phyloP scores from a whole-genome alignment of 2,888 invertebrate genomes.

The Morpho achilles region DNA sequence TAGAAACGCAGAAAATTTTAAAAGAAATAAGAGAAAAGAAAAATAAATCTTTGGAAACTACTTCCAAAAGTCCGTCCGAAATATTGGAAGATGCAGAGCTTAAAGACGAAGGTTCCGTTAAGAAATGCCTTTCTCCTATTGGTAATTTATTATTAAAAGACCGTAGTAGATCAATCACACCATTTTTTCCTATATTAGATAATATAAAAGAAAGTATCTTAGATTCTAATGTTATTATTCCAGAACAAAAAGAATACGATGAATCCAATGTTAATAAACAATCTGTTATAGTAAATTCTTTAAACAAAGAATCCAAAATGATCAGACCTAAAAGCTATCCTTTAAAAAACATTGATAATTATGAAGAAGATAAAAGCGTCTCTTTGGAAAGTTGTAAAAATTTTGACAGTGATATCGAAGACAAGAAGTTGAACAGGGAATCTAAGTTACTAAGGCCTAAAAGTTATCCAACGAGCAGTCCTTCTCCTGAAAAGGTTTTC shows the following conservation, averaged over 20 bases:
- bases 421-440: slow-evolving; percentile 49
- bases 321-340: slow-evolving; percentile 81
- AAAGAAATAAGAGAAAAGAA: slow-evolving; percentile 83
- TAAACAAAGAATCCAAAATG: slow-evolving; percentile 64
- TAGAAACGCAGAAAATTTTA: slow-evolving; percentile 83
- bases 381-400: slow-evolving; percentile 32
- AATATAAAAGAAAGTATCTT: slow-evolving; percentile 66
- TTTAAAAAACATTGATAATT: slow-evolving; percentile 55
- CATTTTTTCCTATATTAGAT: slow-evolving; percentile 72
- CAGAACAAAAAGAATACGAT: slow-evolving; percentile 27
- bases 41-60: slow-evolving; percentile 55
- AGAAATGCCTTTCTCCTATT: slow-evolving; percentile 61
- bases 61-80: slow-evolving; percentile 46
- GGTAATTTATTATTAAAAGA: slow-evolving; percentile 52
- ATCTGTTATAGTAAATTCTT: slow-evolving; percentile 34
- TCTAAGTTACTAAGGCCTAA: slow-evolving; percentile 77
- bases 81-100: slow-evolving; percentile 34
- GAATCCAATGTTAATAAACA: slow-evolving; percentile 32
- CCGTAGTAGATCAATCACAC: slow-evolving; percentile 68
- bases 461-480: slow-evolving; percentile 78
- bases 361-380: slow-evolving; percentile 42
- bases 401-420: slow-evolving; percentile 26
- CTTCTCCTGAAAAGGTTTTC: slow-evolving; percentile 64
- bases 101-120: slow-evolving; percentile 44
- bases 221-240: slow-evolving; percentile 38